Conservation (phyloP, 2,888 invertebrate genomes). For the Aquatica leii region DNA sequence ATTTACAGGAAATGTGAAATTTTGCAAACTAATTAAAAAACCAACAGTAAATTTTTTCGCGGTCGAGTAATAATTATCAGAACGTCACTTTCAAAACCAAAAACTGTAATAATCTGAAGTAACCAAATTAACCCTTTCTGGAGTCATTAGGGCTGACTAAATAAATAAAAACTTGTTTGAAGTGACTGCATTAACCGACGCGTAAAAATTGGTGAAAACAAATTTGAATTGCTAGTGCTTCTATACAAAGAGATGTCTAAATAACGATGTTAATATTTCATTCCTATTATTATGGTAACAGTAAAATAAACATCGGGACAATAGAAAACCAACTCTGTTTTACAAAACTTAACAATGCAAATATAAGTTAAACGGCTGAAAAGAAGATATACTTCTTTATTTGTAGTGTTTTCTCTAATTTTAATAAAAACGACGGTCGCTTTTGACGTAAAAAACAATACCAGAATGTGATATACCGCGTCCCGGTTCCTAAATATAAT, state of each 20-base stretch:
- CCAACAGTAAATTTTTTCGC: slow-evolving; percentile 23
- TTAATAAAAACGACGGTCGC: not conserved
- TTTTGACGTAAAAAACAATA: no score
- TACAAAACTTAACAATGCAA: slow-evolving; percentile 32
- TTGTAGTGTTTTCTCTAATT: not conserved
- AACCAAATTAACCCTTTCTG: slow-evolving; percentile 26
- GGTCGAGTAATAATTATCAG: slow-evolving; percentile 28
- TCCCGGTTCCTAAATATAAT: no score
- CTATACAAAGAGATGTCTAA: slow-evolving; percentile 32
- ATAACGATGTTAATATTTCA: slow-evolving; percentile 34
- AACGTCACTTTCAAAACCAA: slow-evolving; percentile 23
- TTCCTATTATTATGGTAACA: slow-evolving; percentile 31
- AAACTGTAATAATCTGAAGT: slow-evolving; percentile 28
- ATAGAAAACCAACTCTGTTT: slow-evolving; percentile 23
- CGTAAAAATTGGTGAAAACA: slow-evolving; percentile 32
- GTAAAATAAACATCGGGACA: slow-evolving; percentile 34
- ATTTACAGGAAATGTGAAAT: slow-evolving; percentile 14
- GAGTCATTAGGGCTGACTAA: slow-evolving; percentile 20
- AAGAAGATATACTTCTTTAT: slow-evolving; percentile 20
- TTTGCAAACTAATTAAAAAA: slow-evolving; percentile 32
- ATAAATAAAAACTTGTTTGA: slow-evolving; percentile 24
- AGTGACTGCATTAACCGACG: slow-evolving; percentile 24
- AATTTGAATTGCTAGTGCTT: slow-evolving; percentile 27
- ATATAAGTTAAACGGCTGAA: slow-evolving; percentile 24
- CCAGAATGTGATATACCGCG: no score